Base-by-base conservation (phyloP, 2,113 vertebrate genomes). In the Grammomys dolichurus region DNA sequence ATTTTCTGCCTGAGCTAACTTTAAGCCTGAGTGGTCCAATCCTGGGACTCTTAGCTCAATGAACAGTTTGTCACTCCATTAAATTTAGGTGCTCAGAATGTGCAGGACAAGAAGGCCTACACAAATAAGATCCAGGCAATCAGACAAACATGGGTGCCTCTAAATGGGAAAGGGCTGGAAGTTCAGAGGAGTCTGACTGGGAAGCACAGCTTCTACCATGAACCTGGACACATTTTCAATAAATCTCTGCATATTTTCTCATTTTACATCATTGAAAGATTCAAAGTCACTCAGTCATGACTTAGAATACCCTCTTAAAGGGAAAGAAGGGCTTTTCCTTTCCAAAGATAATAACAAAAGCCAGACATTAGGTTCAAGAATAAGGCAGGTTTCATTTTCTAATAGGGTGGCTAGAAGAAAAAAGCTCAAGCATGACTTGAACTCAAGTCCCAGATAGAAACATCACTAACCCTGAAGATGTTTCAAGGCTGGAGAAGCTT, bases 171-270 rank as follows among this genome's bases (percentile, higher is more conserved):
- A 72, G 11, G 63, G 36, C 46, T 2, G 0, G 65, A 26, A 22
- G n/a, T 51, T 43, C 16, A 51, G 33, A 36, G 56, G 26, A 72
- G 28, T 22, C n/a, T 28, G 17, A n/a, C 3, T 58, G 26, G 43
- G 56, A 17, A 20, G 36, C 17, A 24, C 7, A 7, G 33, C 31
- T 51, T 87, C 14, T 6, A n/a, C 7, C 51, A 11, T 2, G 1
- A 22, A 26, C 6, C 19, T 58, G 2, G 4, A 70, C 7, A 0
- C 0, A 1, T 4, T 24, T 43, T 24, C 75, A 16, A 0, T 0
- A 8, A 46, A 13, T 54, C 17, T 31, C 9, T 12, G 6, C 8
- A 3, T 3, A 0, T 0, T 14, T 17, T 22, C 60, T 73, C 17
- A 7, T 7, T 60, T 56, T 7, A 9, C 5, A 3, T 33, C 40